Evolutionary conservation across 2,113 vertebrate species (phyloP).

Genomic region (Epinephelus fuscoguttatus): DNA sequence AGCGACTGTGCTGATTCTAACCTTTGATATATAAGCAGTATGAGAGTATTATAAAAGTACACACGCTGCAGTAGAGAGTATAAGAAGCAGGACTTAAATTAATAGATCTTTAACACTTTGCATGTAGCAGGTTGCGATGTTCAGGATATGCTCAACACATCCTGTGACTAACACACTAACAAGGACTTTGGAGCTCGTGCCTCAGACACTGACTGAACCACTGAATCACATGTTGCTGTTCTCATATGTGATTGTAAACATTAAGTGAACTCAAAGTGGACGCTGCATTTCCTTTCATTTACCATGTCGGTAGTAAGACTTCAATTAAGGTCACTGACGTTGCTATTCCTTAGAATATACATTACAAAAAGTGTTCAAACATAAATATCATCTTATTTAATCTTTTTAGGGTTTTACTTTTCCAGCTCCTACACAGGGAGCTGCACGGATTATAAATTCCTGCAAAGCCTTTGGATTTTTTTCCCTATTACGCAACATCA

Average conservation of each 20-base stretch:
- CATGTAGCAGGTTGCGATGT: conserved; percentile 44
- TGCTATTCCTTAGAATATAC: conserved; percentile 22
- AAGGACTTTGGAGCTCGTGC: conserved; percentile 22
- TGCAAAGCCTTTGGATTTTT: conserved; percentile 39
- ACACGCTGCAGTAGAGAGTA: conserved; percentile 55
- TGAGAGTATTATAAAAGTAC: conserved; percentile 55
- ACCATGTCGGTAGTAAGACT: background rate
- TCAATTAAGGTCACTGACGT: conserved; percentile 11
- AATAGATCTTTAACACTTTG: conserved; percentile 62
- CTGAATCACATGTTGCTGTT: conserved; percentile 15
- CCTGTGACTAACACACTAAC: conserved; percentile 45
- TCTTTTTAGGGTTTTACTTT: conserved; percentile 28
- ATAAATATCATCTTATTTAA: background rate
- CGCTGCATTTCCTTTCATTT: conserved; percentile 3
- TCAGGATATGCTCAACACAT: conserved; percentile 83
- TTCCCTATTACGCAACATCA: conserved; percentile 44
- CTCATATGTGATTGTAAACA: conserved; percentile 44
- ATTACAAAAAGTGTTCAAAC: background rate
- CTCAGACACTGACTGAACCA: conserved; percentile 31
- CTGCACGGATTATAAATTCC: conserved; percentile 34
- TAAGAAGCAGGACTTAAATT: conserved; percentile 74
- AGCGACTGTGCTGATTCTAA: background rate
- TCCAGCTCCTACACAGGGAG: conserved; percentile 5
- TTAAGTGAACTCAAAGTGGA: background rate
- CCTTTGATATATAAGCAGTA: conserved; percentile 41